Base-by-base conservation (phyloP, 2,113 vertebrate genomes). In the Salvelinus fontinalis region DNA sequence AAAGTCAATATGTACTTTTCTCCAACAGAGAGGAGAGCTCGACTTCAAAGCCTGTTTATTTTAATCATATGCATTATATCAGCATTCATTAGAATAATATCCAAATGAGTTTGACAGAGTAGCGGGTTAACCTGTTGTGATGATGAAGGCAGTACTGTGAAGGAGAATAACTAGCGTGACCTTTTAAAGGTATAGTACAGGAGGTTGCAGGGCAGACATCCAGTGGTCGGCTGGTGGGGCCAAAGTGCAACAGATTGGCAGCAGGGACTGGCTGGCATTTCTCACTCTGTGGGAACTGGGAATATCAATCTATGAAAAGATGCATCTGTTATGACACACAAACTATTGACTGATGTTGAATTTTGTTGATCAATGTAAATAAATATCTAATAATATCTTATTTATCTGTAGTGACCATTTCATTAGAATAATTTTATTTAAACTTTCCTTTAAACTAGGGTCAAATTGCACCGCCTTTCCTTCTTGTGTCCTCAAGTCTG, bases 1-100 rank as follows among this genome's bases (percentile, higher is more conserved):
- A 86, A 82, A 87, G 86, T 89, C 84, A 89, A 89, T 87, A 89
- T 89, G 85, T 89, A 87, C 88, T 86, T 85, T 87, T 86, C 88
- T 86, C 85, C 87, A 75, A 82, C 76, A 85, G 26, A 69, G 84
- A 89, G 82, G 79, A 48, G 76, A 80, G 80, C 79, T 75, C 67
- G 66, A 84, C 84, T 87, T 89, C 88, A 89, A 89, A 89, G 85
- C 64, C n/a, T 12, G 70, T 65, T 72, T 77, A 79, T 85, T 86
- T 87, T 89, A 87, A 89, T 89, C 88, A 82, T 85, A 89, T 84
- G 81, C 84, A 86, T 87, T 86, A 81, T 87, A 83, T 84, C 84
- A 79, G 84, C 83, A 77, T 85, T 86, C 85, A 87, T 89, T 87
- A 89, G 74, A 86, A 89, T 89, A 89, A 81, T 89, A 89, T 84